Evolutionary conservation across 2,113 vertebrate species (phyloP).

Genomic region (Heterotilapia buettikoferi): DNA sequence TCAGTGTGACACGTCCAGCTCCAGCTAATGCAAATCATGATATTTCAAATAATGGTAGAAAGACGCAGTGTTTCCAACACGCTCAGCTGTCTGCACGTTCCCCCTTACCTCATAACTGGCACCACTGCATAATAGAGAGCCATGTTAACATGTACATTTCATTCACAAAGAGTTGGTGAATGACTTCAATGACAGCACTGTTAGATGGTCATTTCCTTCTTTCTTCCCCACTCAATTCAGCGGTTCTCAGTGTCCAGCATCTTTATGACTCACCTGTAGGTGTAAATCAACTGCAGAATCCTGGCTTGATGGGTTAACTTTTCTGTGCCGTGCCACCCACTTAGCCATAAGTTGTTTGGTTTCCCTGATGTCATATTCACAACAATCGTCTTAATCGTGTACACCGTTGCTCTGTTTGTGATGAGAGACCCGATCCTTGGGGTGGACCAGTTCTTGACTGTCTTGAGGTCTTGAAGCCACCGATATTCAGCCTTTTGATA

Average conservation of each 20-base stretch:
- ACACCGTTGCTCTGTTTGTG: neutral
- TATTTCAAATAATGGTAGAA: neutral
- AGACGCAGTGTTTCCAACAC: neutral
- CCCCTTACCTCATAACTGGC: neutral
- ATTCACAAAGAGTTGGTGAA: neutral
- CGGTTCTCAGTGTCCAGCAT: rapidly evolving
- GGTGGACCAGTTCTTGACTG: neutral
- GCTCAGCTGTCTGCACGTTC: neutral
- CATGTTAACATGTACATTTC: neutral
- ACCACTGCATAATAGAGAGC: neutral
- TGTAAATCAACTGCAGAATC: neutral
- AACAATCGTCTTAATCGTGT: neutral
- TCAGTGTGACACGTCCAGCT: neutral
- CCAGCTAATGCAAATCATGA: neutral
- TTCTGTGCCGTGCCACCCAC: too few species aligned
- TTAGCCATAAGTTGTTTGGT: neutral
- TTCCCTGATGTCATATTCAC: neutral
- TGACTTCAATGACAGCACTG: neutral
- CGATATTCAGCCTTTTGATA: neutral
- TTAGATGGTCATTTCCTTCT: neutral
- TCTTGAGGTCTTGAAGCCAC: neutral
- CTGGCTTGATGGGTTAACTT: neutral
- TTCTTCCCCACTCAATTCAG: neutral
- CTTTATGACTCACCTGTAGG: neutral
- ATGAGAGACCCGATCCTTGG: neutral